Conservation (phyloP, 2,888 invertebrate species). For the Chromoteleia sp. region DNA sequence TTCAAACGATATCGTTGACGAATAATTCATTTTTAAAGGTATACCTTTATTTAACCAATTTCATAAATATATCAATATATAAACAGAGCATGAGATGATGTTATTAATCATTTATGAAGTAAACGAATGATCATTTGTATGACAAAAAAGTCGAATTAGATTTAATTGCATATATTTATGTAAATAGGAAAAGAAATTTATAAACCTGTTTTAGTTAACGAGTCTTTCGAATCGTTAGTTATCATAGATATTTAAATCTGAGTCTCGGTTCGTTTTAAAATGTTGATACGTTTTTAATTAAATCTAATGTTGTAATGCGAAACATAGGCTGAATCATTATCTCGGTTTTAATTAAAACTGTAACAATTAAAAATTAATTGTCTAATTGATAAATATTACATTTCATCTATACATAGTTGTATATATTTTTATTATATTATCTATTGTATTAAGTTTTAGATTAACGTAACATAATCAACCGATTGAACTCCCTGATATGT, state of each 20-base stretch:
- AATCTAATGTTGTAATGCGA: slow-evolving; percentile 8
- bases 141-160: slow-evolving; percentile 20
- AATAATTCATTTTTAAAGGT: no score
- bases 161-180: slow-evolving; percentile 58
- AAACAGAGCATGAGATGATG: slow-evolving; percentile 9
- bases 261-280: slow-evolving; percentile 1
- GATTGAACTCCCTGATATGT: no score
- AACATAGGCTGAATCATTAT: neutral
- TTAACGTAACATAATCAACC: no score
- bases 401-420: no score
- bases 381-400: no score
- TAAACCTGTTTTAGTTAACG: slow-evolving; percentile 53
- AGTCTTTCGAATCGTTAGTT: slow-evolving; percentile 32
- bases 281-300: slow-evolving; percentile 23
- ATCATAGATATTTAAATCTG: slow-evolving; percentile 27
- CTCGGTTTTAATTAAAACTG: neutral
- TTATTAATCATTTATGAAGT: slow-evolving; percentile 37
- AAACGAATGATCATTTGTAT: slow-evolving; percentile 25
- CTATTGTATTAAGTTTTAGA: no score
- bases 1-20: neutral
- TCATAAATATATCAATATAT: neutral
- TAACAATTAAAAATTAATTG: neutral
- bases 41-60: no score
- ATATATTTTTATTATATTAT: no score
- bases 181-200: slow-evolving; percentile 36